phyloP scores from a whole-genome alignment of 2,113 vertebrate species.

The Myotis davidii region DNA sequence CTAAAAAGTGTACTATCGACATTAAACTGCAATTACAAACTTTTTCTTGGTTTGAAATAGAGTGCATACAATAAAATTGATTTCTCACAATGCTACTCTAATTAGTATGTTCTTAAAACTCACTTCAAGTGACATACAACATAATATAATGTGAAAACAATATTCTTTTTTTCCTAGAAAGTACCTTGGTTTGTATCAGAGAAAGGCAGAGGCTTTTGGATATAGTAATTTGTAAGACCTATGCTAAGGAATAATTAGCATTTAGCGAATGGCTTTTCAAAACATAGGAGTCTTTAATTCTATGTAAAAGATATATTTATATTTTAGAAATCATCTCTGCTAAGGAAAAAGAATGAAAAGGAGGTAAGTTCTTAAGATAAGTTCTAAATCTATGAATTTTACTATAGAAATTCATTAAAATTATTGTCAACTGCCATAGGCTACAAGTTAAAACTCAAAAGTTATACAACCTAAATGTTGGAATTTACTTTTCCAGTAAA shows the following conservation, averaged over 20 bases:
- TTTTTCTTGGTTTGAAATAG: conserved; percentile 8
- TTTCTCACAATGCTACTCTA: background rate
- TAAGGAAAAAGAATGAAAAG: conserved; percentile 9
- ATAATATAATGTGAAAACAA: background rate
- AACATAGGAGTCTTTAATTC: background rate
- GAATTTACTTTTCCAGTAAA: background rate
- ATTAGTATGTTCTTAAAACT: conserved; percentile 30
- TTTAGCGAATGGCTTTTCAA: background rate
- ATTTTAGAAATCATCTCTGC: conserved; percentile 3
- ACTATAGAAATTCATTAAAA: background rate
- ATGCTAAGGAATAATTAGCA: background rate
- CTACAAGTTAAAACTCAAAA: background rate
- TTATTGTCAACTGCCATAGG: background rate
- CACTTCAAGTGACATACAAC: background rate
- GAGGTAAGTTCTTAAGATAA: background rate
- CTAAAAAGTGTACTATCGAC: background rate
- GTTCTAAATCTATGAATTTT: background rate
- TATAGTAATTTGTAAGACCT: background rate
- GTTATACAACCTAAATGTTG: background rate
- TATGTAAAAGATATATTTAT: background rate
- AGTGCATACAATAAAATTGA: background rate
- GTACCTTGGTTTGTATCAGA: background rate
- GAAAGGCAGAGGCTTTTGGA: background rate
- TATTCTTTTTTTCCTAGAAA: conserved; percentile 36
- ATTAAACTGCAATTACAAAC: background rate